Conservation (phyloP, 2,113 vertebrate species). For the Macroglossus sobrinus region DNA sequence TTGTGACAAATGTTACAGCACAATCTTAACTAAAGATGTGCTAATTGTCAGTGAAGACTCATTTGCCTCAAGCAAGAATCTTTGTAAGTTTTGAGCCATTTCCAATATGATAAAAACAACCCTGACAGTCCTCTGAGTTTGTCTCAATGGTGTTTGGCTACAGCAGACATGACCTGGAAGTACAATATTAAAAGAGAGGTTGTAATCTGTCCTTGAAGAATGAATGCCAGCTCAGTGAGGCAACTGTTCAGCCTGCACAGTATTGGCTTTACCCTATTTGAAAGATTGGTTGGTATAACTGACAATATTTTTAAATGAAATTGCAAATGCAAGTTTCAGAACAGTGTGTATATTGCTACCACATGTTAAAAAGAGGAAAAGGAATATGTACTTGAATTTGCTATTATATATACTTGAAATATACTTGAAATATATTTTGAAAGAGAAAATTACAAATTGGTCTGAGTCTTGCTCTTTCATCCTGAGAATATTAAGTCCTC, state of each 20-base stretch:
- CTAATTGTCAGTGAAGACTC: neutral
- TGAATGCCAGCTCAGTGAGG: neutral
- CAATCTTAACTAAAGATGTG: neutral
- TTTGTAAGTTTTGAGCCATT: neutral
- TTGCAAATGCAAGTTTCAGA: neutral
- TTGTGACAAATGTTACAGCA: neutral
- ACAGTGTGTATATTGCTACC: neutral
- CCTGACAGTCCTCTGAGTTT: neutral
- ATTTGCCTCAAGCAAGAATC: neutral
- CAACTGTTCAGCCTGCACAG: neutral
- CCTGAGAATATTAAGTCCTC: neutral
- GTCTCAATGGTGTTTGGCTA: neutral
- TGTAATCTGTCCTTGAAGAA: neutral
- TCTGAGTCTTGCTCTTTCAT: neutral
- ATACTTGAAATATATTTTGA: neutral
- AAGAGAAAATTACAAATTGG: neutral
- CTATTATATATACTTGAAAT: neutral
- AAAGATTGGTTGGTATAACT: neutral
- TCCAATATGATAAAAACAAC: neutral
- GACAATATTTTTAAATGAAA: neutral
- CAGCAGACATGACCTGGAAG: neutral
- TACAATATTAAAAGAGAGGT: neutral
- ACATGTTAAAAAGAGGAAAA: neutral
- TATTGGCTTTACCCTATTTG: neutral
- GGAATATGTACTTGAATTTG: neutral